Conservation (phyloP, 2,797 vertebrate species). For the Chloroceryle amazona region DNA sequence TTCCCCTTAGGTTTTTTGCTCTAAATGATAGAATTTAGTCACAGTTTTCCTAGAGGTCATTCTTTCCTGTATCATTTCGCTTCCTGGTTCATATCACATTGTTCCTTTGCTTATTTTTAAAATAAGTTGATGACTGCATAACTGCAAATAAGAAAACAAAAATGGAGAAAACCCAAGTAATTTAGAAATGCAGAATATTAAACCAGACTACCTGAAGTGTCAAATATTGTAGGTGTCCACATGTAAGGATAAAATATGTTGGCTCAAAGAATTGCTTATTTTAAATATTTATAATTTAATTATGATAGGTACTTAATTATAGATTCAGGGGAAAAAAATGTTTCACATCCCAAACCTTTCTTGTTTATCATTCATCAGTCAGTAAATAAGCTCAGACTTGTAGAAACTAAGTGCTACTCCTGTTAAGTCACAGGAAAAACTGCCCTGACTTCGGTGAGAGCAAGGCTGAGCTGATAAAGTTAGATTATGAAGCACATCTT, state of each 20-base stretch:
- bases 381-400: neutral
- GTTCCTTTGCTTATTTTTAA: neutral
- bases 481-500: neutral
- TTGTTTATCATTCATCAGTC: conserved; percentile 2
- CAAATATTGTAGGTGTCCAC: neutral
- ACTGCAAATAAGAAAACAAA: neutral
- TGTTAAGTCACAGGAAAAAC: neutral
- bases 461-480: neutral
- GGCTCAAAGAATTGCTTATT: neutral
- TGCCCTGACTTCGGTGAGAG: neutral
- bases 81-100: neutral
- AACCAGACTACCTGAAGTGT: neutral
- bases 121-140: neutral
- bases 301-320: neutral
- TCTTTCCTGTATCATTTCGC: neutral
- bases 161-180: rapidly evolving
- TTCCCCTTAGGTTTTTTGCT: neutral
- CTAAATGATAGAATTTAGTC: neutral
- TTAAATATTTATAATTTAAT: neutral
- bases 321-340: neutral
- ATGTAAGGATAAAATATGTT: neutral
- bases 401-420: neutral
- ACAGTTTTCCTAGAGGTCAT: neutral
- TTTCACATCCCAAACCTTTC: neutral
- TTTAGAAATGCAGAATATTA: neutral